Evolutionary conservation across 2,797 vertebrate species (phyloP), one percentile per base, ranked within the genome.

Genomic region (Odontamblyopus rebecca): DNA sequence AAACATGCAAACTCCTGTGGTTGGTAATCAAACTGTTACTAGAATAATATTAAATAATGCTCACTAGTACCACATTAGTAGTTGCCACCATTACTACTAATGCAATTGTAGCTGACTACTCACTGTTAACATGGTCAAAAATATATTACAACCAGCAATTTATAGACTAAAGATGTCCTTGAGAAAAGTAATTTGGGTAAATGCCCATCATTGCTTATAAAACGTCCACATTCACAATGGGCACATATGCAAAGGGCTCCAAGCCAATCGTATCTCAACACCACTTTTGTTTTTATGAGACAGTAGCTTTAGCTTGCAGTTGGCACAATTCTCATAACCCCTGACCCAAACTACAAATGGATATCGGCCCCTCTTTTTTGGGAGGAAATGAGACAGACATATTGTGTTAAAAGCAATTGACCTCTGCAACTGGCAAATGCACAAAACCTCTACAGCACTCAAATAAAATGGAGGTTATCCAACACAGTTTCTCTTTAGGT

Each of bases 401-500:
- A 23, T 29, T 23, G 13, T 2, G 44, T 35, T 67, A 69, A 72
- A 69, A 54, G 59, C 71, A 27, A 62, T 11, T 73, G 44, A 48
- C 44, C 44, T 48, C 44, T 48, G 26, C 15, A 63, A 30, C 75
- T 61, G 74, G 67, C 78, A 74, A 82, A 53, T 63, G 71, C 53
- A 5, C 64, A 48, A 48, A 48, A 48, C 44, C 44, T 4, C 44
- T 48, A 38, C 48, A 70, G 13, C 27, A 16, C 61, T 53, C 61
- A 81, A 60, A 78, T 73, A 76, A 38, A 15, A n/a, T 48, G 44
- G n/a, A 54, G 57, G 73, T 74, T 68, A 4, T 67, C 44, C 70
- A 69, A 68, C 67, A 70, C 61, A 51, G 62, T 69, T 74, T 84
- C 51, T 79, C 70, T 85, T 80, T 41, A 72, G 68, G 74, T 69